Conservation (phyloP, 2,113 vertebrate species). For the Spea multiplicata region DNA sequence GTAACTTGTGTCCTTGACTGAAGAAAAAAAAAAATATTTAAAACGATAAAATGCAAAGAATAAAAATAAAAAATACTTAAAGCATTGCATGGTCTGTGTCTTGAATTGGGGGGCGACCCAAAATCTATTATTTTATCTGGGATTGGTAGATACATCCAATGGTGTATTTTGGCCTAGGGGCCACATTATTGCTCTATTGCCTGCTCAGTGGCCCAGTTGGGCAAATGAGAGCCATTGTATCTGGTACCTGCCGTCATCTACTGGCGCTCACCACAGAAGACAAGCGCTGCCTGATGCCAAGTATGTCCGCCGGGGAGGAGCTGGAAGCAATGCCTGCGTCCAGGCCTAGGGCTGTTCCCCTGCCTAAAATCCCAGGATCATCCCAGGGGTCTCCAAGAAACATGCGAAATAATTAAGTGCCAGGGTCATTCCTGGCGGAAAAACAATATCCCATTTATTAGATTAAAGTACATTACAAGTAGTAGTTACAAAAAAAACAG, state of each 20-base stretch:
- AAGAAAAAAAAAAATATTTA: conserved; percentile 66
- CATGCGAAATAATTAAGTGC: no score
- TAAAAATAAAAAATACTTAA: conserved; percentile 63
- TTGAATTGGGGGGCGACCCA: neutral
- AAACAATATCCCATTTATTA: no score
- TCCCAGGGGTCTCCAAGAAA: no score
- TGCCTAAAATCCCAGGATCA: no score
- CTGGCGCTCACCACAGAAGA: no score
- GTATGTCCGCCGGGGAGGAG: no score
- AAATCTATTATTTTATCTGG: neutral
- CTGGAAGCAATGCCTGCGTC: no score
- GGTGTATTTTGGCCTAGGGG: neutral
- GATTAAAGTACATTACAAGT: no score
- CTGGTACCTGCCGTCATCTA: neutral
- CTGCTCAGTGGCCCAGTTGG: neutral
- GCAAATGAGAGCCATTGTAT: neutral
- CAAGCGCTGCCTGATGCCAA: no score
- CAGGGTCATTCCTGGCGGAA: no score
- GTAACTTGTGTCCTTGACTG: conserved; percentile 63
- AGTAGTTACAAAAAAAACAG: no score
- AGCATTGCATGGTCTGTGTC: conserved; percentile 32
- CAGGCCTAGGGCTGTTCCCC: no score
- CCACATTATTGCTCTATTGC: neutral
- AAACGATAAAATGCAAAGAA: conserved; percentile 60
- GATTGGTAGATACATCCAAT: neutral